These are phyloP conservation scores for Carterocephalus palaemon DNA, from an alignment of 2,888 invertebrate genomes.

Conservation along the genomic window DNA sequence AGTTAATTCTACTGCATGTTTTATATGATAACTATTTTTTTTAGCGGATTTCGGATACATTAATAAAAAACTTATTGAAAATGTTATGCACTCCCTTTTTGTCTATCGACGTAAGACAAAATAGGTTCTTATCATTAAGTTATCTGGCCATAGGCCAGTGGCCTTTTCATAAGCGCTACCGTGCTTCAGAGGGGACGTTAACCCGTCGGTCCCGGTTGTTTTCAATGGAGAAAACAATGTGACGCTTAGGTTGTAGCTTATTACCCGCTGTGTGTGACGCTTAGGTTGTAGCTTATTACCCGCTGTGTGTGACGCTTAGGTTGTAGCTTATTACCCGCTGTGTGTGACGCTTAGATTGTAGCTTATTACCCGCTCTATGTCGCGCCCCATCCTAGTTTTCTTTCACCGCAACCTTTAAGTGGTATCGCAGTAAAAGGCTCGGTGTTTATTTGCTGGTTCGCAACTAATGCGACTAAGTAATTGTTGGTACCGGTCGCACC, in stretches of 20 bases:
- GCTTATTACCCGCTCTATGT: slow-evolving; percentile 23
- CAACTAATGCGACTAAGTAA: slow-evolving; percentile 55
- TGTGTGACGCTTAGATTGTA: background rate
- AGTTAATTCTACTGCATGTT: no score
- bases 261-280: background rate
- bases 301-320: background rate
- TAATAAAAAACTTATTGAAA: no score
- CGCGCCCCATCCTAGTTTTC: slow-evolving; percentile 30
- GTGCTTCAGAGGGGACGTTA: no score
- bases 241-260: background rate
- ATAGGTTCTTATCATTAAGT: no score
- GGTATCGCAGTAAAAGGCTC: slow-evolving; percentile 48
- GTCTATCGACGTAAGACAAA: no score
- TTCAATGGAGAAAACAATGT: no score
- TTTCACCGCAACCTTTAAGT: slow-evolving; percentile 46
- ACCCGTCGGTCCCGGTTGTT: no score
- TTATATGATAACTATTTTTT: no score
- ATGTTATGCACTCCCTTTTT: no score
- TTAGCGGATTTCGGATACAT: no score
- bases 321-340: background rate
- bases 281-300: background rate
- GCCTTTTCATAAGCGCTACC: no score
- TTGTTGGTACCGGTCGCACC: slow-evolving; percentile 37
- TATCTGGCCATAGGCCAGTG: no score
- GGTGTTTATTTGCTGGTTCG: slow-evolving; percentile 46